Evolutionary conservation across 1,140 invertebrate genomes (phyloP).

Genomic region (Papilio aristodemus): DNA sequence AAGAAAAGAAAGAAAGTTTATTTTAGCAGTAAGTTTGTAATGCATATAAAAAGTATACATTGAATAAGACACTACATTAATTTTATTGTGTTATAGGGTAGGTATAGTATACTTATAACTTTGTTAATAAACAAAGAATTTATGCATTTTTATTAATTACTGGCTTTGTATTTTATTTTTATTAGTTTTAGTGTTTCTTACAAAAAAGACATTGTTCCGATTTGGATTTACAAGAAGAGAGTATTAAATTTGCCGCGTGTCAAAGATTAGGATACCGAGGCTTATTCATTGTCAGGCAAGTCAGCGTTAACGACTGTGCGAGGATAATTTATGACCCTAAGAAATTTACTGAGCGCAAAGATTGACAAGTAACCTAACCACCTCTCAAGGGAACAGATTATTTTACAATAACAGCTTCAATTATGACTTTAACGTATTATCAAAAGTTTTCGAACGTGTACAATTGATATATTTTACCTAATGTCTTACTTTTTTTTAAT

Average conservation of each 20-base stretch:
- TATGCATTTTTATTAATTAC: too few relatives aligned
- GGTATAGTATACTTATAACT: not conserved
- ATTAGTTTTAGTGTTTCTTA: not conserved
- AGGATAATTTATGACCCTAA: slow-evolving; percentile 29
- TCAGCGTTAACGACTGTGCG: slow-evolving; percentile 25
- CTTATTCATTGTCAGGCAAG: slow-evolving; percentile 28
- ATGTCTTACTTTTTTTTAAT: too few relatives aligned
- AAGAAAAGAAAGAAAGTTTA: too few relatives aligned
- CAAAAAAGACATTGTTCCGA: not conserved
- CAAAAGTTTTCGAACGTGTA: too few relatives aligned
- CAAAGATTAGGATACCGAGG: slow-evolving; percentile 18
- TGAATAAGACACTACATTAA: too few relatives aligned
- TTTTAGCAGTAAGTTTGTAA: too few relatives aligned
- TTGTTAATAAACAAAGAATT: too few relatives aligned
- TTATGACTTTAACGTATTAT: not conserved
- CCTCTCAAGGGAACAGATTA: slow-evolving; percentile 3
- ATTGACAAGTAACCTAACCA: slow-evolving; percentile 11
- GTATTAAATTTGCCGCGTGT: slow-evolving; percentile 27
- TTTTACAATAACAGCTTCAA: not conserved
- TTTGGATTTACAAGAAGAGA: slow-evolving; percentile 14
- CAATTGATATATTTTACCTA: too few relatives aligned
- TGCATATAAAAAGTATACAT: too few relatives aligned
- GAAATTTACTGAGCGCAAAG: slow-evolving; percentile 17
- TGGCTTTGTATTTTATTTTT: too few relatives aligned
- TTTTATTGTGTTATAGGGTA: too few relatives aligned